phyloP scores from a whole-genome alignment of 2,888 invertebrate genomes.

The Hypomecis atomaria region DNA sequence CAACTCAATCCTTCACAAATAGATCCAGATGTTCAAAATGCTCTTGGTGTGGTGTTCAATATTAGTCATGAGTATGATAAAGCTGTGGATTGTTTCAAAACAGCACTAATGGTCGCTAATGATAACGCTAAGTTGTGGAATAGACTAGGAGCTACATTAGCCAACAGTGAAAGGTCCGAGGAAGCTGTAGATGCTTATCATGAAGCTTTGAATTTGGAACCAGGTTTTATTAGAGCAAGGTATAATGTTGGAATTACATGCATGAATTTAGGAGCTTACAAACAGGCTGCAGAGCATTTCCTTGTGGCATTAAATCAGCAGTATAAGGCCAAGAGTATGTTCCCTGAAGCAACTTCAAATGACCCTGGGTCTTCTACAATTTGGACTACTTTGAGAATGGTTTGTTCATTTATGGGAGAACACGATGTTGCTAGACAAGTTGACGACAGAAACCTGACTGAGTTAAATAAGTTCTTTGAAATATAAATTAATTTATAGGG shows the following conservation, averaged over 20 bases:
- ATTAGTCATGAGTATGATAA: slow-evolving; percentile 97
- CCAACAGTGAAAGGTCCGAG: slow-evolving; percentile 97
- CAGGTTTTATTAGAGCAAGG: slow-evolving; percentile 97
- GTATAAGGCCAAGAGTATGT: slow-evolving; percentile 81
- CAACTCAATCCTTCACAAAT: slow-evolving; percentile 89
- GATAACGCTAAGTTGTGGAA: slow-evolving; percentile 97
- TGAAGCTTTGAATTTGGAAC: slow-evolving; percentile 94
- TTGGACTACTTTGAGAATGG: slow-evolving; percentile 97
- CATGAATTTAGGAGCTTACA: slow-evolving; percentile 97
- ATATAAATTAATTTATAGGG: slow-evolving; percentile 34
- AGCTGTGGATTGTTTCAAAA: slow-evolving; percentile 97
- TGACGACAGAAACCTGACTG: slow-evolving; percentile 85
- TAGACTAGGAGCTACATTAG: slow-evolving; percentile 97
- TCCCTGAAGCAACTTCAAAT: slow-evolving; percentile 59
- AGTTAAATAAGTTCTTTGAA: slow-evolving; percentile 84
- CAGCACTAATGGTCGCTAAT: slow-evolving; percentile 93
- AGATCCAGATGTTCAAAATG: slow-evolving; percentile 96
- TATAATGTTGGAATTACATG: slow-evolving; percentile 99
- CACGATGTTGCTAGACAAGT: slow-evolving; percentile 86
- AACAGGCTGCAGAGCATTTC: slow-evolving; percentile 98
- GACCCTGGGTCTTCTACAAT: slow-evolving; percentile 94
- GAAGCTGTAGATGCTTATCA: slow-evolving; percentile 99
- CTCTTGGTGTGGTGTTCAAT: slow-evolving; percentile 97
- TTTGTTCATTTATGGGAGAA: slow-evolving; percentile 91
- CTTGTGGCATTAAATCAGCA: slow-evolving; percentile 97